phyloP scores from a whole-genome alignment of 2,888 invertebrate genomes.

The Venusia cambrica region DNA sequence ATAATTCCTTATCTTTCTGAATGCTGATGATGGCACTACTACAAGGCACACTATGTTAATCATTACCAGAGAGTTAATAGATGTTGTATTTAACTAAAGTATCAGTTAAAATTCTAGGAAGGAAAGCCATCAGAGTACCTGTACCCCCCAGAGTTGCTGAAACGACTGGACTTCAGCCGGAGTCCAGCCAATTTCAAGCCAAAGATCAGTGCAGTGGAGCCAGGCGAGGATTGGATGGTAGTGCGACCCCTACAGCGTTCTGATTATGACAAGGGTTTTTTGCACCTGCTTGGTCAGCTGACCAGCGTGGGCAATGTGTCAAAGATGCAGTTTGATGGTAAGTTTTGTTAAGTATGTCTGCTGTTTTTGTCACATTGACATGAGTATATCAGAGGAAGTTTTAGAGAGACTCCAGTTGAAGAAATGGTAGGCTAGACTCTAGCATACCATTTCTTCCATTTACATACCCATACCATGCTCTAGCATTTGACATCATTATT shows the following conservation, averaged over 20 bases:
- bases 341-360: no score
- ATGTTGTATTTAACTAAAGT: not conserved
- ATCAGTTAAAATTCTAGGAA: conserved; percentile 51
- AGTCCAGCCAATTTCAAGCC: conserved; percentile 85
- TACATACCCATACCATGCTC: no score
- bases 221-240: conserved; percentile 87
- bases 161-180: conserved; percentile 83
- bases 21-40: no score
- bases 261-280: conserved; percentile 92
- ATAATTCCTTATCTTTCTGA: no score
- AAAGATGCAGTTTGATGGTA: conserved; percentile 90
- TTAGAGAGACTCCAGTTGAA: no score
- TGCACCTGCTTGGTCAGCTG: conserved; percentile 89
- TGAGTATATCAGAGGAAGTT: no score
- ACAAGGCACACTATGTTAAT: no score
- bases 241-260: conserved; percentile 89
- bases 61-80: no score
- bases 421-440: no score
- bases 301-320: conserved; percentile 92
- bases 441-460: no score
- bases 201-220: conserved; percentile 84
- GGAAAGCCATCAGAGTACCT: conserved; percentile 73
- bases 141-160: conserved; percentile 84
- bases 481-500: no score
- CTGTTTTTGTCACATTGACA: no score